These are phyloP conservation scores for Andinoacara biseriatus DNA, from an alignment of 2,113 vertebrate genomes.

Conservation along the genomic window DNA sequence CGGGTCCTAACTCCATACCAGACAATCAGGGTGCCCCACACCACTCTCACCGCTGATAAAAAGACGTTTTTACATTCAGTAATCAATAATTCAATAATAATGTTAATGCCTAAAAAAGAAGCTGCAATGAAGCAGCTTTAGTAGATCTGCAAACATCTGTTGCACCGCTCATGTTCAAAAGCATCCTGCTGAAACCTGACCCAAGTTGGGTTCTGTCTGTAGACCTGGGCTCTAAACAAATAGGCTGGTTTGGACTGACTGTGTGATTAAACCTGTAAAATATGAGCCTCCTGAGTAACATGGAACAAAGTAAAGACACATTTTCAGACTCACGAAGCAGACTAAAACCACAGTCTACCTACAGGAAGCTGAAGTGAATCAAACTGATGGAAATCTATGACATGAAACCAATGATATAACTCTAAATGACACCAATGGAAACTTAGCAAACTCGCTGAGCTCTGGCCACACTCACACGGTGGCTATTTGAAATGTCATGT, in stretches of 20 bases:
- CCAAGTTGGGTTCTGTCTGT: background rate
- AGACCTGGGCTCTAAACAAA: background rate
- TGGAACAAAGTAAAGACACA: background rate
- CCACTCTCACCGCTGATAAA: background rate
- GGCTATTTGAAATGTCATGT: slow-evolving; percentile 41
- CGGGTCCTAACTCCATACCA: background rate
- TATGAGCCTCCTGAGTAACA: background rate
- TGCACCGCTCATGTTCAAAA: background rate
- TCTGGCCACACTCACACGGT: slow-evolving; percentile 4
- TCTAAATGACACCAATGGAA: slow-evolving; percentile 16
- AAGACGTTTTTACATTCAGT: background rate
- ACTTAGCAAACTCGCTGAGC: background rate
- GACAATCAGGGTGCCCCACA: background rate
- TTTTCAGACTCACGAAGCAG: background rate
- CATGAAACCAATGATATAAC: background rate
- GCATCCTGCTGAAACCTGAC: background rate
- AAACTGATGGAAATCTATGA: slow-evolving; percentile 2
- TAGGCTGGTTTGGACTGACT: background rate
- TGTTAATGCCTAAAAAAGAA: background rate
- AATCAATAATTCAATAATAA: background rate
- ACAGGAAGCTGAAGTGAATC: slow-evolving; percentile 21
- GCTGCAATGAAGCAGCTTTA: background rate
- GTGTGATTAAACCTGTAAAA: background rate
- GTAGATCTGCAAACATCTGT: background rate
- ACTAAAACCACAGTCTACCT: background rate